Percentiles rank a stretch among this genome's conserved stretches.
These are phyloP conservation scores for Crypturellus undulatus DNA, from an alignment of 2,113 vertebrate genomes.

Conservation along the genomic window DNA sequence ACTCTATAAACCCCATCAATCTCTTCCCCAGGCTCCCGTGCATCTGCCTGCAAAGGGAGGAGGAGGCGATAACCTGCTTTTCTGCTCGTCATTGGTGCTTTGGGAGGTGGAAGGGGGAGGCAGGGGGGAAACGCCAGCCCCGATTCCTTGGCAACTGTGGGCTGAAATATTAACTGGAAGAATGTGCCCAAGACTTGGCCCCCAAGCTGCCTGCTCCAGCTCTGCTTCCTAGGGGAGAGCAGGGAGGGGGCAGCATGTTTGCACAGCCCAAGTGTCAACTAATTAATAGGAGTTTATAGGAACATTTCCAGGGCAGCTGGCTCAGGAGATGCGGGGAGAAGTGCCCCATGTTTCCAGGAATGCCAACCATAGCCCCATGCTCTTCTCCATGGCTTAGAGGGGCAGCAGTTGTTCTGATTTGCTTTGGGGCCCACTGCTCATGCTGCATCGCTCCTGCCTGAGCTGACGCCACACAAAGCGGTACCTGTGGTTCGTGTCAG, in stretches of 20 bases:
- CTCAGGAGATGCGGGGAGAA: background rate
- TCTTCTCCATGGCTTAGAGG: background rate
- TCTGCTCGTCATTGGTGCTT: constrained; percentile 29
- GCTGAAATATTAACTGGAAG: constrained; percentile 81
- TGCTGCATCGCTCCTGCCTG: background rate
- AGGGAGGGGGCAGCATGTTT: constrained; percentile 62
- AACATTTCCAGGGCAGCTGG: constrained; percentile 77
- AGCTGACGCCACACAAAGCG: background rate
- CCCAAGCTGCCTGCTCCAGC: constrained; percentile 34
- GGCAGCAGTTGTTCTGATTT: background rate
- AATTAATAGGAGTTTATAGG: constrained; percentile 79
- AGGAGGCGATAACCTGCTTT: constrained; percentile 63
- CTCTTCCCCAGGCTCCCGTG: constrained; percentile 46
- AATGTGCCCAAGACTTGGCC: constrained; percentile 71
- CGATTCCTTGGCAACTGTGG: constrained; percentile 74
- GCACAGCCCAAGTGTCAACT: constrained; percentile 77
- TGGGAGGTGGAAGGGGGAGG: constrained; percentile 65
- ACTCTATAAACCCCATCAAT: constrained; percentile 65
- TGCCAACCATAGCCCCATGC: background rate
- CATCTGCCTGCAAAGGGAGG: constrained; percentile 61
- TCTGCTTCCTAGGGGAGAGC: constrained; percentile 16
- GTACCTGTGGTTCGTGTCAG: background rate
- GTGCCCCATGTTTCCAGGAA: background rate
- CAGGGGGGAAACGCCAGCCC: constrained; percentile 75
- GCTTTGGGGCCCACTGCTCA: background rate